Percentiles rank a stretch among this genome's conserved stretches.
These are phyloP conservation scores for Leucophenga varia DNA, from an alignment of 1,140 invertebrate genomes.

Conservation along the genomic window DNA sequence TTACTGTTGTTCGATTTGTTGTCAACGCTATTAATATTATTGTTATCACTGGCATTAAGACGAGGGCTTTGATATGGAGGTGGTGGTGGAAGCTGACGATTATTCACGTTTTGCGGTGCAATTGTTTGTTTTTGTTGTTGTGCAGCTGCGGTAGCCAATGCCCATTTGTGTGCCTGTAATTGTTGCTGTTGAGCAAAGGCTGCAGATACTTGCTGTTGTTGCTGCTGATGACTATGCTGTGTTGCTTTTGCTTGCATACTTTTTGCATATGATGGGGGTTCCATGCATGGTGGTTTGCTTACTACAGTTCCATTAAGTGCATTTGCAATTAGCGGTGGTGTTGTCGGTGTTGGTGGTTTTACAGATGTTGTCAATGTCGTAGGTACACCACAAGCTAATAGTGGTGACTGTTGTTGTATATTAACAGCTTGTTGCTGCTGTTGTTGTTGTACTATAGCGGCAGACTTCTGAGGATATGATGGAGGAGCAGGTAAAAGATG, in stretches of 20 bases:
- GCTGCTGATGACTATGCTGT: slow-evolving; percentile 57
- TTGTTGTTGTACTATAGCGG: slow-evolving; percentile 61
- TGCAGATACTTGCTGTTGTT: slow-evolving; percentile 51
- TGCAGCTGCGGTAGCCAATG: slow-evolving; percentile 51
- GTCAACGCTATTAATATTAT: slow-evolving; percentile 23
- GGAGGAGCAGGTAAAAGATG: slow-evolving; percentile 67
- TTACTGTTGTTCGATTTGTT: slow-evolving; percentile 28
- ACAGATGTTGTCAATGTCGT: slow-evolving; percentile 19
- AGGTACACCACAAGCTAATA: slow-evolving; percentile 43
- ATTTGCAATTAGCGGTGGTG: slow-evolving; percentile 59
- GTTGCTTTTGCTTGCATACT: slow-evolving; percentile 85
- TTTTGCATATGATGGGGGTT: slow-evolving; percentile 88
- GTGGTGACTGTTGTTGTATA: slow-evolving; percentile 56
- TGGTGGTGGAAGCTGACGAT: slow-evolving; percentile 69
- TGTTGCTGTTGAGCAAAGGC: slow-evolving; percentile 47
- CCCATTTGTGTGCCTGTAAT: slow-evolving; percentile 52
- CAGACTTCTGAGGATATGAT: slow-evolving; percentile 66
- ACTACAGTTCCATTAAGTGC: slow-evolving; percentile 34
- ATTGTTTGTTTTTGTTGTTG: slow-evolving; percentile 29
- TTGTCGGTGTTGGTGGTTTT: slow-evolving; percentile 60
- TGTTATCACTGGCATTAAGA: slow-evolving; percentile 15
- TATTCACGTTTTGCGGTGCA: slow-evolving; percentile 46
- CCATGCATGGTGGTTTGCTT: slow-evolving; percentile 70
- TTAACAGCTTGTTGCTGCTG: slow-evolving; percentile 52
- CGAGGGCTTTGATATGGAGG: slow-evolving; percentile 63